A percentile compares a stretch with the other conserved stretches of the same genome.
Evolutionary conservation across 2,888 invertebrate genomes (phyloP).

Genomic region (Hermaeophaga mercurialis): DNA sequence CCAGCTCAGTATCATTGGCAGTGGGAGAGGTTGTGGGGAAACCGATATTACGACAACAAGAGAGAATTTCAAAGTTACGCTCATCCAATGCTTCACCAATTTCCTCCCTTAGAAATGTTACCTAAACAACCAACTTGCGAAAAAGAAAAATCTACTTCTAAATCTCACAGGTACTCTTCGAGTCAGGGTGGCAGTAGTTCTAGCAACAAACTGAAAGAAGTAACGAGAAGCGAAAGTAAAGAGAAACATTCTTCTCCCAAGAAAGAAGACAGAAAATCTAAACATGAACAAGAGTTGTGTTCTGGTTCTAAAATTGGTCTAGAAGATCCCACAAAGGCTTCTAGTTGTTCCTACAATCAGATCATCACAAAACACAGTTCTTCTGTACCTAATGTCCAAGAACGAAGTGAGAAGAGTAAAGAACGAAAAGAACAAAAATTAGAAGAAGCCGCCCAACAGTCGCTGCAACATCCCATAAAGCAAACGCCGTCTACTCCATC

Average conservation of each 20-base stretch:
- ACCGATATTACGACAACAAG: slow-evolving; percentile 62
- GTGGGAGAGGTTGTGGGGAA: slow-evolving; percentile 67
- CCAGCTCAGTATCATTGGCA: slow-evolving; percentile 66
- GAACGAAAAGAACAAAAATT: slow-evolving; percentile 38
- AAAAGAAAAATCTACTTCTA: slow-evolving; percentile 49
- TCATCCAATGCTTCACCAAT: slow-evolving; percentile 50
- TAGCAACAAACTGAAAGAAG: slow-evolving; percentile 30
- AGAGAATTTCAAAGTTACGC: slow-evolving; percentile 51
- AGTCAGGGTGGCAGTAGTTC: slow-evolving; percentile 34
- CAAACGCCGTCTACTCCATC: slow-evolving; percentile 52
- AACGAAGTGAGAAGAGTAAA: slow-evolving; percentile 31
- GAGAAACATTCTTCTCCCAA: slow-evolving; percentile 45
- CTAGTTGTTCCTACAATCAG: slow-evolving; percentile 32
- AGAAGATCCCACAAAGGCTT: slow-evolving; percentile 25
- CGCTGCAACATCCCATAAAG: slow-evolving; percentile 27
- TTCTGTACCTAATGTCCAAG: slow-evolving; percentile 10
- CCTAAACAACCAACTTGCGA: slow-evolving; percentile 49
- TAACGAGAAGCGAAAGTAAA: slow-evolving; percentile 34
- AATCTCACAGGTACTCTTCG: slow-evolving; percentile 48
- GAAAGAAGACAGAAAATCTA: slow-evolving; percentile 45
- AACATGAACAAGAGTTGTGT: slow-evolving; percentile 34
- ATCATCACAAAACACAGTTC: slow-evolving; percentile 17
- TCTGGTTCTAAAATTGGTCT: slow-evolving; percentile 28
- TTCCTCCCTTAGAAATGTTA: slow-evolving; percentile 53
- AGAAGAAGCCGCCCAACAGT: slow-evolving; percentile 33